Evolutionary conservation across 2,888 invertebrate species (phyloP), one percentile per base, ranked within the genome.

Genomic region (Drosophila subsilvestris): DNA sequence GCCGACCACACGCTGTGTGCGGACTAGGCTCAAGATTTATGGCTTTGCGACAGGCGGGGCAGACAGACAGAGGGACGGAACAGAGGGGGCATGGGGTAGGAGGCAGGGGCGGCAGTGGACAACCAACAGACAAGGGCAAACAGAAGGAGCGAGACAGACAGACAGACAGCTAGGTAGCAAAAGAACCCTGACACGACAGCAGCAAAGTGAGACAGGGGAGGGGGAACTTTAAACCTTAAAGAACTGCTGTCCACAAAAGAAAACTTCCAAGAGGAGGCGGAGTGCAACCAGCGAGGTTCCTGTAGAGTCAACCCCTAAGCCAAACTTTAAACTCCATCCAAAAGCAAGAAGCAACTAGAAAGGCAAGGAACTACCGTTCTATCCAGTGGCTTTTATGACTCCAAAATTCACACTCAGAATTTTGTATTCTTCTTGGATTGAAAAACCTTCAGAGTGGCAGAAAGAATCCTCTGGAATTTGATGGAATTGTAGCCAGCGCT

Each of bases 1-100:
- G 53, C 67, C 65, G 63, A 72, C 66, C 85, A 73, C 80, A 77
- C 71, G 78, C 83, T 82, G 83, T 54, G 69, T 58, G 70, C 58
- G 83, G 86, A 76, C 86, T 86, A 83, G 74, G 83, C 80, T 66
- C 67, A 72, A 88, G 86, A 84, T 84, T 88, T 84, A 84, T 84
- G 81, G 72, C 76, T 76, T 72, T 75, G 76, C 76, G 75, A 66
- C 76, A 63, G 60, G 56, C 63, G 67, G 55, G 20, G 50, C 45
- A 55, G 47, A 32, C 61, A 48, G 51, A 44, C 48, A 59, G 62
- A 59, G 62, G 43, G 58, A 45, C 60, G 56, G 57, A 53, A 22
- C 45, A 45, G 53, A 50, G 57, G 57, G 61, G 78, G 61, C 59
- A 59, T 2, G 20, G 42, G 59, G 20, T 29, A 45, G 5, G 12